Base-by-base conservation (phyloP, 1,140 invertebrate genomes). In the Drosophila triauraria region DNA sequence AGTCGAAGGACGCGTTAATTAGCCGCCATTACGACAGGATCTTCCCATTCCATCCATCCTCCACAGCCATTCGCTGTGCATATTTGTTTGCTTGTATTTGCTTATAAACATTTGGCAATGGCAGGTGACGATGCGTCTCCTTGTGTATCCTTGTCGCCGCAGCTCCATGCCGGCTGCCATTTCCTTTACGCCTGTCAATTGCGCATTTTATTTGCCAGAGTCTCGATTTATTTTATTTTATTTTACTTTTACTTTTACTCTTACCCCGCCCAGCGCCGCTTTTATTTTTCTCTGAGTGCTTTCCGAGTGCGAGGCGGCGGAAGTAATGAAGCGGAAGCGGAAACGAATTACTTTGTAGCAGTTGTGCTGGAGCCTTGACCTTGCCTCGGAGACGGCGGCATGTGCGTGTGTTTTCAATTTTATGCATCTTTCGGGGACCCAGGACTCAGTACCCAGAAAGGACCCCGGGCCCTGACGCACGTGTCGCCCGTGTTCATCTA, bases 311-410 rank as follows among this genome's bases (percentile, higher is more conserved):
- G 65, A 62, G 61, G 59, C 62, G 74, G 44, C 58, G 68, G 56
- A 74, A 44, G 69, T 82, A 86, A 85, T 85, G 82, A 78, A 86
- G 78, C 82, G 82, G 69, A 86, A 81, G 65, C 64, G 78, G 82
- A 86, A 86, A 68, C 78, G 78, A 75, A 86, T 85, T 86, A 78
- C 78, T 80, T 77, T 80, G 58, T 70, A 75, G 62, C 82, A 50
- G 63, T 85, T 50, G 51, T 50, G 51, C 57, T 44, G 38, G 65
- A 54, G 82, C 69, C 82, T 85, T 86, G 78, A 86, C 82, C 75
- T 75, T 72, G 67, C 30, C 62, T 30, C 10, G 2, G 17, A 15
- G 10, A n/a, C 20, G 10, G 7, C n/a, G 1, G n/a, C 60, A 47
- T 62, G 70, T 80, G 81, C 77, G 81, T 83, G 75, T 70, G 63